Conservation (phyloP, 2,113 vertebrate genomes). For the Odocoileus virginianus region DNA sequence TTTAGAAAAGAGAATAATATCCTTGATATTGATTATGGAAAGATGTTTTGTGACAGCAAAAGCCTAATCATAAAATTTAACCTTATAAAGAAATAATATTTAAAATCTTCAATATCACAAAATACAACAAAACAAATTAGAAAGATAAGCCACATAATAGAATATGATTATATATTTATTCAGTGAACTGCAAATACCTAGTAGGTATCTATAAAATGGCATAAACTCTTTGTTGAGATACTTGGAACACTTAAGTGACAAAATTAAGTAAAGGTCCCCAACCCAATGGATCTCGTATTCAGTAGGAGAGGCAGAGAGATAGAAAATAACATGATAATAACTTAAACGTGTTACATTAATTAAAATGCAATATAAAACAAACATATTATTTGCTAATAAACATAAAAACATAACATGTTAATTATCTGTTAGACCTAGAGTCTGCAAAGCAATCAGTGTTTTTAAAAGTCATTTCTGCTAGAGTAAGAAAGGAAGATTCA, state of each 20-base stretch:
- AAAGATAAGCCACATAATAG: neutral
- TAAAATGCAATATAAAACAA: neutral
- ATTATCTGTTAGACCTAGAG: neutral
- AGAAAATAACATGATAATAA: neutral
- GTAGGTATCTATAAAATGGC: neutral
- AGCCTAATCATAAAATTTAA: neutral
- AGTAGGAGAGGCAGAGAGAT: neutral
- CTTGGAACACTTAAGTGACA: neutral
- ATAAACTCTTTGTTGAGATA: neutral
- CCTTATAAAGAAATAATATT: neutral
- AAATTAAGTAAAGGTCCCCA: neutral
- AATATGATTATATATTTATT: neutral
- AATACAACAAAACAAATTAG: neutral
- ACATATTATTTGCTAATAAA: neutral
- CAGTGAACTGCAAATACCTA: neutral
- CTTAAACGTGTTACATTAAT: neutral
- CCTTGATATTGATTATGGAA: neutral
- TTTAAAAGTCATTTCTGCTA: neutral
- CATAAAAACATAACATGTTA: neutral
- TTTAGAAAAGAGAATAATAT: neutral
- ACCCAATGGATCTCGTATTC: neutral
- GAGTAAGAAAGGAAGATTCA: neutral
- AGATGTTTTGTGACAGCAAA: neutral
- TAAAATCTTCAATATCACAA: neutral
- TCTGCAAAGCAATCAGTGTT: neutral